Percentiles rank a stretch among this genome's conserved stretches.
These are phyloP conservation scores for Zophobas atratus DNA, from an alignment of 1,140 invertebrate species.

Conservation along the genomic window DNA sequence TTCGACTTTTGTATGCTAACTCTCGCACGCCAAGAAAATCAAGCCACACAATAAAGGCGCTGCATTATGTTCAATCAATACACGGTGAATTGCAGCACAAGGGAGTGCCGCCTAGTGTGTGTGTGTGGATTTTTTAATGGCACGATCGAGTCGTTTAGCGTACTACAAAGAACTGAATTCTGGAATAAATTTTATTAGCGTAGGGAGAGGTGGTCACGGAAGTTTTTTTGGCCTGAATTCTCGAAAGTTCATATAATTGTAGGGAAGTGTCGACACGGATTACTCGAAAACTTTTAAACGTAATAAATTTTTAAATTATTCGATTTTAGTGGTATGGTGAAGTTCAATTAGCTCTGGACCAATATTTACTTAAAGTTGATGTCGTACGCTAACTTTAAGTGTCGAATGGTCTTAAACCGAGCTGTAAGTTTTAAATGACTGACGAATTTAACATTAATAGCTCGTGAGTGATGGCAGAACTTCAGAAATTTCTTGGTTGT, in stretches of 20 bases:
- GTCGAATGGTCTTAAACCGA: no score
- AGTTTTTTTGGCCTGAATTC: neutral
- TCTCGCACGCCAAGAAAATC: constrained; percentile 29
- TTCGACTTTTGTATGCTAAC: constrained; percentile 33
- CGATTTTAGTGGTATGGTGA: no score
- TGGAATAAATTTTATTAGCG: no score
- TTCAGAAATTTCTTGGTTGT: no score
- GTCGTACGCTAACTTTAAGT: no score
- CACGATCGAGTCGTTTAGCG: constrained; percentile 3
- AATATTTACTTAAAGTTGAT: no score
- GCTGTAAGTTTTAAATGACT: no score
- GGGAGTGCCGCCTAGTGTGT: neutral
- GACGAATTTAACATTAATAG: no score
- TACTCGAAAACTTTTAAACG: neutral
- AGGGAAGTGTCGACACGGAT: neutral
- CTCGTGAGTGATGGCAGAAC: no score
- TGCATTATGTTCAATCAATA: constrained; percentile 37
- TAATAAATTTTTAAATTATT: no score
- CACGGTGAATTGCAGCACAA: constrained; percentile 30
- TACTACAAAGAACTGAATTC: neutral
- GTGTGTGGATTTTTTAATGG: constrained; percentile 17
- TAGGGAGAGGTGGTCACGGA: neutral
- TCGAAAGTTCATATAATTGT: no score
- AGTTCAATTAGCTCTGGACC: no score
- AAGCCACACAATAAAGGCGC: constrained; percentile 33